Conservation (phyloP, 2,888 invertebrate species). For the Pelosia muscerda region DNA sequence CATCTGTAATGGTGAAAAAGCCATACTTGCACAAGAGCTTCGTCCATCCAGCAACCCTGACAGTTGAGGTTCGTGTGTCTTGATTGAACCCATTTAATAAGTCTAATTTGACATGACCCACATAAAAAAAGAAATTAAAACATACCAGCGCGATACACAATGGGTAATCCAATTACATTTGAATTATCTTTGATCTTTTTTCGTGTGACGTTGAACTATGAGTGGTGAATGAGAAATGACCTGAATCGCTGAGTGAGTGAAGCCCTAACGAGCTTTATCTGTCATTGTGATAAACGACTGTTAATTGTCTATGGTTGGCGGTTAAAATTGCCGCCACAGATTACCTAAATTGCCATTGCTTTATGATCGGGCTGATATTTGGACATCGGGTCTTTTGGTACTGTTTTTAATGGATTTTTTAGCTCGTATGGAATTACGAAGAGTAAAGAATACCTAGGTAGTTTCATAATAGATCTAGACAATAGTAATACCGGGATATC, state of each 20-base stretch:
- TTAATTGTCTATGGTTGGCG: slow-evolving; percentile 52
- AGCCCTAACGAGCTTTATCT: slow-evolving; percentile 58
- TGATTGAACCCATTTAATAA: no score
- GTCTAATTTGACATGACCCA: not conserved
- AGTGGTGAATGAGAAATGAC: slow-evolving; percentile 35
- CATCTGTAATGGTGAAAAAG: no score
- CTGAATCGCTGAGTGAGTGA: slow-evolving; percentile 32
- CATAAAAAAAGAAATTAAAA: not conserved
- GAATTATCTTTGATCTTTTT: slow-evolving; percentile 26
- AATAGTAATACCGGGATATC: no score
- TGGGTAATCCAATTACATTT: slow-evolving; percentile 19
- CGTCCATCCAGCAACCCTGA: no score
- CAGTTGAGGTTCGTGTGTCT: no score
- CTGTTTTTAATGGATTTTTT: not conserved
- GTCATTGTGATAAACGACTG: slow-evolving; percentile 60
- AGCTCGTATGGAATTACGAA: not conserved
- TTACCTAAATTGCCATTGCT: no score
- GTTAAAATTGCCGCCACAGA: slow-evolving; percentile 12
- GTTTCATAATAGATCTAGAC: no score
- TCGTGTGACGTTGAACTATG: slow-evolving; percentile 47
- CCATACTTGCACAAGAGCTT: no score
- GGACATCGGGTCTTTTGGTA: not conserved
- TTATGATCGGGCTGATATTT: slow-evolving; percentile 10
- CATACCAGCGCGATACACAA: not conserved
- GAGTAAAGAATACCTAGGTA: no score